These are phyloP conservation scores for Cephus sareptanus DNA, from an alignment of 2,888 invertebrate species.

Conservation along the genomic window DNA sequence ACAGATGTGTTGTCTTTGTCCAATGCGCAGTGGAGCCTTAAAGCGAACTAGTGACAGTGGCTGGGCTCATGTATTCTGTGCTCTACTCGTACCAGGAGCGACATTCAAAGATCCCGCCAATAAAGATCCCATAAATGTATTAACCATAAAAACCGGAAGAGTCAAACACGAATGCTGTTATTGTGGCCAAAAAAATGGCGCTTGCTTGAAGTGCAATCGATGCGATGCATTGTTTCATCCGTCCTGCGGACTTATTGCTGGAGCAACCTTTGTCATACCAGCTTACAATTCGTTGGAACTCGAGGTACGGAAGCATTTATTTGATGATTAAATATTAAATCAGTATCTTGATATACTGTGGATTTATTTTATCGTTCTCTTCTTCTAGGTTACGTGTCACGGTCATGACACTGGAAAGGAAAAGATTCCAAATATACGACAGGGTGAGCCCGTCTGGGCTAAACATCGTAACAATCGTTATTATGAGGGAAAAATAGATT, in stretches of 20 bases:
- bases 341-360: background rate
- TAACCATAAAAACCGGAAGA: constrained; percentile 46
- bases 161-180: constrained; percentile 57
- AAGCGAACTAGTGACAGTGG: constrained; percentile 73
- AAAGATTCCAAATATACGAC: constrained; percentile 52
- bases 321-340: background rate
- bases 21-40: constrained; percentile 72
- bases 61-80: constrained; percentile 77
- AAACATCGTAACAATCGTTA: constrained; percentile 73
- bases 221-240: constrained; percentile 70
- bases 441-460: constrained; percentile 70
- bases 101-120: constrained; percentile 67
- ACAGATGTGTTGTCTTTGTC: constrained; percentile 70
- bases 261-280: constrained; percentile 62
- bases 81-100: constrained; percentile 74
- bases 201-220: constrained; percentile 66
- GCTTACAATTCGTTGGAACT: constrained; percentile 52
- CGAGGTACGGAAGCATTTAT: constrained; percentile 38
- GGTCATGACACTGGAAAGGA: constrained; percentile 52
- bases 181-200: constrained; percentile 61
- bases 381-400: constrained; percentile 54
- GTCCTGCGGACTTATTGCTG: constrained; percentile 71
- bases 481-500: constrained; percentile 69
- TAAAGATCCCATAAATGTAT: constrained; percentile 61
- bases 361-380: background rate